A percentile compares a stretch with the other conserved stretches of the same genome.
Evolutionary conservation across 2,797 vertebrate genomes (phyloP).

Genomic region (Lithobates pipiens): DNA sequence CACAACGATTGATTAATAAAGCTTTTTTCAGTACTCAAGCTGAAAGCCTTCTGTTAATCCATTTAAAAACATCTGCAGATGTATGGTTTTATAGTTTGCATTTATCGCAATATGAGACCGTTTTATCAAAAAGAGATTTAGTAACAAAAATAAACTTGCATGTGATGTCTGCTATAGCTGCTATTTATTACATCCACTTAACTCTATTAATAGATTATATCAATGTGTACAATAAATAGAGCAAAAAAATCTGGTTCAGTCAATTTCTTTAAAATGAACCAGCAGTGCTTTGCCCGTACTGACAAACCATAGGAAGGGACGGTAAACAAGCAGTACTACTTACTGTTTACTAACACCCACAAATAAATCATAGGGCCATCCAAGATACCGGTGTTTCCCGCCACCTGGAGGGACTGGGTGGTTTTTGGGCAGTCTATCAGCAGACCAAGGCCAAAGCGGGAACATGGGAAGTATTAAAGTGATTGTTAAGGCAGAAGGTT

Average conservation of each 20-base stretch:
- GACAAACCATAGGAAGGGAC: no score
- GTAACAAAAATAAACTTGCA: slow-evolving; percentile 15
- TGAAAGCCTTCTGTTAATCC: slow-evolving; percentile 34
- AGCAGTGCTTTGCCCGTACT: no score
- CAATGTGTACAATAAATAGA: neutral
- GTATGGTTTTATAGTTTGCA: neutral
- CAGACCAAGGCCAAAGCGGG: no score
- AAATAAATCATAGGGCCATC: no score
- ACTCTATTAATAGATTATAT: neutral
- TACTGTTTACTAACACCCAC: no score
- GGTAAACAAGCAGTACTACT: no score
- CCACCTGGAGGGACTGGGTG: no score
- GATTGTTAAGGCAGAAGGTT: no score
- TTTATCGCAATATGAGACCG: neutral
- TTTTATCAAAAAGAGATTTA: slow-evolving; percentile 19
- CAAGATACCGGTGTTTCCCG: no score
- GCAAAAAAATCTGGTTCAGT: no score
- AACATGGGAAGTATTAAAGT: no score
- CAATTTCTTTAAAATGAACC: neutral
- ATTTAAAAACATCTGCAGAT: slow-evolving; percentile 35
- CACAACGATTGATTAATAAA: slow-evolving; percentile 37
- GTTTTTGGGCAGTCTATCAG: no score
- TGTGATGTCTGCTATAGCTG: neutral
- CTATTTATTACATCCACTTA: neutral
- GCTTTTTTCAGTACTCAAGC: slow-evolving; percentile 24